These are phyloP conservation scores for Trimorus sp. DNA, from an alignment of 2,888 invertebrate genomes.

Conservation along the genomic window DNA sequence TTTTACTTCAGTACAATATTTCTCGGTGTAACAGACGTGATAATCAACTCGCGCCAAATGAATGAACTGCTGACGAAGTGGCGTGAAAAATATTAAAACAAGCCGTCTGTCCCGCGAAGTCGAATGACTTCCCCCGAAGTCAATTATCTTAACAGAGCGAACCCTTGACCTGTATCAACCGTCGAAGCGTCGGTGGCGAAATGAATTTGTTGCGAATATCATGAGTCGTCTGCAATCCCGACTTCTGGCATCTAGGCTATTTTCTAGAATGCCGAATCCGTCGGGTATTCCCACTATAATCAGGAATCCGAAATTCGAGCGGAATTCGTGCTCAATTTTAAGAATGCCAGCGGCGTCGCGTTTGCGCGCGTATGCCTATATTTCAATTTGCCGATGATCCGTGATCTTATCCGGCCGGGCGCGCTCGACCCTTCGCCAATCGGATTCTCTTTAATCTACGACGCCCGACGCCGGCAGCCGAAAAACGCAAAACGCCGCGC, in stretches of 20 bases:
- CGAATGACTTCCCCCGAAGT: too few relatives aligned
- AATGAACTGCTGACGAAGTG: too few relatives aligned
- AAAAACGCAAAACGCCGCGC: conserved; percentile 62
- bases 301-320: conserved; percentile 58
- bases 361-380: conserved; percentile 37
- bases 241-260: conserved; percentile 45
- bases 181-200: not conserved
- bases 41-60: too few relatives aligned
- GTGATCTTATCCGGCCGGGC: not conserved
- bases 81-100: too few relatives aligned
- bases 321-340: conserved; percentile 56
- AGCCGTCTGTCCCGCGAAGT: too few relatives aligned
- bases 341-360: conserved; percentile 48
- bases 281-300: conserved; percentile 53
- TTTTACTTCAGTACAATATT: too few relatives aligned
- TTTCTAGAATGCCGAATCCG: conserved; percentile 55
- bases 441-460: too few relatives aligned
- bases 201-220: conserved; percentile 18
- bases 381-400: conserved; percentile 42
- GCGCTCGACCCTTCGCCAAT: not conserved
- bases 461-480: not conserved
- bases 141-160: not conserved
- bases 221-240: conserved; percentile 5
- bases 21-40: too few relatives aligned
- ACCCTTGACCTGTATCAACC: not conserved